Evolutionary conservation across 92 coral and sea anemone genomes (phyloP).

Genomic region (Pocillopora grandis): DNA sequence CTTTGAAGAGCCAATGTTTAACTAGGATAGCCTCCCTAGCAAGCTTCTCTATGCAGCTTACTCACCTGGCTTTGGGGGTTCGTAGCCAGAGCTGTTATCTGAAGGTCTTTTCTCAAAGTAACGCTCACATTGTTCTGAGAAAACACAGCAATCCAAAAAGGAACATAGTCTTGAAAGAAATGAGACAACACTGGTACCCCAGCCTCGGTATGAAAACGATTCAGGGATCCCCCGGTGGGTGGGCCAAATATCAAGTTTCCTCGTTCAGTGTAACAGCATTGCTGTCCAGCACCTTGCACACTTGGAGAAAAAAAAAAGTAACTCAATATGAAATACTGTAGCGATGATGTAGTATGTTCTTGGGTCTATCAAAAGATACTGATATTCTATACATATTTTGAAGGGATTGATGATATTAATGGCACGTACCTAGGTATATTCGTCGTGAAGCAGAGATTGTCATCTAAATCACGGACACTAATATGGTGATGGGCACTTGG

Average conservation of each 20-base stretch:
- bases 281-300: constrained; percentile 65
- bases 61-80: constrained; percentile 76
- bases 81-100: constrained; percentile 68
- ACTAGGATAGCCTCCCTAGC: too few species aligned
- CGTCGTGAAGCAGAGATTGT: constrained; percentile 60
- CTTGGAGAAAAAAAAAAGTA: constrained; percentile 9
- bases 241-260: constrained; percentile 75
- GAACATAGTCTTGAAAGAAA: constrained; percentile 71
- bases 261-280: constrained; percentile 73
- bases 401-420: too few species aligned
- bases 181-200: constrained; percentile 68
- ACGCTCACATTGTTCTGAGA: constrained; percentile 47
- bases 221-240: constrained; percentile 64
- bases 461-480: constrained; percentile 43
- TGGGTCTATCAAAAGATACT: too few species aligned
- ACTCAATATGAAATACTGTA: too few species aligned
- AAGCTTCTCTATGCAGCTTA: too few species aligned
- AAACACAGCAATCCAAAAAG: constrained; percentile 78
- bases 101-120: constrained; percentile 81
- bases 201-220: constrained; percentile 63
- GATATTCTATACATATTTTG: too few species aligned
- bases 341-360: too few species aligned
- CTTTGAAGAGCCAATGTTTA: too few species aligned
- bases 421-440: constrained; percentile 55
- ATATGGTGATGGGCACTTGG: constrained; percentile 25